phyloP scores from a whole-genome alignment of 2,113 vertebrate species.

The human (Homo sapiens) region DNA sequence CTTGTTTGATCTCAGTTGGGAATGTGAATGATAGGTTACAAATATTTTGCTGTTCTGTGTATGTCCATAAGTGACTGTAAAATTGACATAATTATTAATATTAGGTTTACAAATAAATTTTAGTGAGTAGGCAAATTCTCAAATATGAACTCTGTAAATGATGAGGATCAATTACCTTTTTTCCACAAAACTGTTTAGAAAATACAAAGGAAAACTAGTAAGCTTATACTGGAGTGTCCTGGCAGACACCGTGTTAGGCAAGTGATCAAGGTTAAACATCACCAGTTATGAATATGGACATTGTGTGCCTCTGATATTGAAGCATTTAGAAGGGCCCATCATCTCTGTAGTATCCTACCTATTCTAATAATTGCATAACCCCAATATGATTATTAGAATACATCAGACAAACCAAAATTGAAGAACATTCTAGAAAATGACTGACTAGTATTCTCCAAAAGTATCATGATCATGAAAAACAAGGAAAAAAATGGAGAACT shows the following conservation, averaged over 20 bases:
- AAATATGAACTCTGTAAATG: background rate
- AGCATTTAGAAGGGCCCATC: background rate
- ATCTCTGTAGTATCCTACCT: background rate
- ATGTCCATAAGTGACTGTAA: background rate
- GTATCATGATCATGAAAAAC: background rate
- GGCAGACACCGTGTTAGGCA: background rate
- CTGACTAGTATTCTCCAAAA: background rate
- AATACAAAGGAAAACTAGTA: background rate
- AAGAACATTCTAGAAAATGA: background rate
- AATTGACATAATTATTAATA: background rate
- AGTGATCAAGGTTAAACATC: background rate
- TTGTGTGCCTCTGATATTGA: background rate
- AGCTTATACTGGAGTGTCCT: background rate
- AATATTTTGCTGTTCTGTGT: background rate
- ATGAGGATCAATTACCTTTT: background rate
- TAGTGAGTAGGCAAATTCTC: background rate
- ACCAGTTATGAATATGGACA: background rate
- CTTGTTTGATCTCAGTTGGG: background rate
- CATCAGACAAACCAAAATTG: background rate
- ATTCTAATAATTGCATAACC: background rate
- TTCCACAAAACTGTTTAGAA: background rate
- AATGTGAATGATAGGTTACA: background rate
- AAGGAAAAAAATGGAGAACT: background rate
- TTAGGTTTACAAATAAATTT: background rate
- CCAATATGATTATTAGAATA: background rate